Conservation (phyloP, 2,888 invertebrate species). For the Hartigia nigra region DNA sequence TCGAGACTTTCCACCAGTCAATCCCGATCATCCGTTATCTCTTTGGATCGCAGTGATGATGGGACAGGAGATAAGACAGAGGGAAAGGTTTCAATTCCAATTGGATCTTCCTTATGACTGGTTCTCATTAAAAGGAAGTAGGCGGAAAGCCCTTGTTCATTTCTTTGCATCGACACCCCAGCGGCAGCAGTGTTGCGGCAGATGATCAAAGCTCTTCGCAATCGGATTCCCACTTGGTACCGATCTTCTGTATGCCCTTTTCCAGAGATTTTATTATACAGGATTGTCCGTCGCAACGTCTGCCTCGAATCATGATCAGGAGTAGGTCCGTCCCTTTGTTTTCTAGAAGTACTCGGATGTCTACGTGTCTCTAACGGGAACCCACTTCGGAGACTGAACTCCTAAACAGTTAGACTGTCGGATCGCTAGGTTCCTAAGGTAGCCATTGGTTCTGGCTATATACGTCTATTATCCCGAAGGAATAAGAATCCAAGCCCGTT, state of each 20-base stretch:
- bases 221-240: constrained; percentile 44
- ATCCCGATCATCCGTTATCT: not conserved
- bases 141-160: constrained; percentile 49
- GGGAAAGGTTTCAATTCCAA: not conserved
- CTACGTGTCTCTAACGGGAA: not conserved
- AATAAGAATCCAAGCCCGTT: constrained; percentile 5
- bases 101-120: not conserved
- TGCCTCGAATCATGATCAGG: constrained; percentile 56
- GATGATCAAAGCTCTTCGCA: constrained; percentile 43
- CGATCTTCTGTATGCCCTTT: constrained; percentile 57
- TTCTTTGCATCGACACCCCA: constrained; percentile 36
- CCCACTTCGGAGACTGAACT: not conserved
- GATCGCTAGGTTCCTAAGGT: not conserved
- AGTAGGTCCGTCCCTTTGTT: constrained; percentile 22
- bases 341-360: constrained; percentile 4
- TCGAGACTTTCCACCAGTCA: not conserved
- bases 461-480: not conserved
- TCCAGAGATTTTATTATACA: constrained; percentile 54
- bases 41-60: not conserved
- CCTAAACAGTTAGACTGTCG: not conserved
- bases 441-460: not conserved
- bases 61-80: not conserved
- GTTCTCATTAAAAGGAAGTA: constrained; percentile 13
- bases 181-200: constrained; percentile 39
- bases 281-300: constrained; percentile 43